Percentiles rank a stretch among this genome's conserved stretches.
These are phyloP conservation scores for Stenichneumon culpator DNA, from an alignment of 2,888 invertebrate genomes.

Conservation along the genomic window DNA sequence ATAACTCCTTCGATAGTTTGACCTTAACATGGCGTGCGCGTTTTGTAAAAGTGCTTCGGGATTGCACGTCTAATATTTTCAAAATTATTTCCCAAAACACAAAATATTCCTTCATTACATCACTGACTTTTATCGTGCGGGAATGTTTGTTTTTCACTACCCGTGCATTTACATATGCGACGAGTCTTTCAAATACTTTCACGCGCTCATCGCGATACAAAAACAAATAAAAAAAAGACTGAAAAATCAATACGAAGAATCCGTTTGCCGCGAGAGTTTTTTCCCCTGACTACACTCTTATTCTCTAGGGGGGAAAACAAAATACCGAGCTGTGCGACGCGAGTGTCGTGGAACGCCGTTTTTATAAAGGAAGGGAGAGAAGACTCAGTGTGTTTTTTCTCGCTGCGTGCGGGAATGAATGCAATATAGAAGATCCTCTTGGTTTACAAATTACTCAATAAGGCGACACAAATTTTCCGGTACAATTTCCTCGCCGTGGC, in stretches of 20 bases:
- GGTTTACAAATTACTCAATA: slow-evolving; percentile 23
- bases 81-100: no score
- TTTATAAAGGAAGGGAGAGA: background rate
- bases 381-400: background rate
- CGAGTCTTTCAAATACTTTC: slow-evolving; percentile 9
- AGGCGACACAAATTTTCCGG: slow-evolving; percentile 4
- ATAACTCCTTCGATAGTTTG: slow-evolving; percentile 5
- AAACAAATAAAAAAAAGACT: background rate
- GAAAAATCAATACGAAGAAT: slow-evolving; percentile 58
- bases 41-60: background rate
- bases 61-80: no score
- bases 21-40: background rate
- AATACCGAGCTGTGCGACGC: background rate
- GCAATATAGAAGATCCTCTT: background rate
- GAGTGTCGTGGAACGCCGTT: background rate
- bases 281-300: background rate
- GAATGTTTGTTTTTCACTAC: background rate
- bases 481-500: background rate
- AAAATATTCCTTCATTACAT: background rate
- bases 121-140: background rate
- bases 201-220: slow-evolving; percentile 1
- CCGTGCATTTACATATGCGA: background rate
- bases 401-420: background rate
- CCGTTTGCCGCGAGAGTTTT: slow-evolving; percentile 37
- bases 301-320: background rate